phyloP scores from a whole-genome alignment of 2,797 vertebrate species.

The Hybognathus amarus region DNA sequence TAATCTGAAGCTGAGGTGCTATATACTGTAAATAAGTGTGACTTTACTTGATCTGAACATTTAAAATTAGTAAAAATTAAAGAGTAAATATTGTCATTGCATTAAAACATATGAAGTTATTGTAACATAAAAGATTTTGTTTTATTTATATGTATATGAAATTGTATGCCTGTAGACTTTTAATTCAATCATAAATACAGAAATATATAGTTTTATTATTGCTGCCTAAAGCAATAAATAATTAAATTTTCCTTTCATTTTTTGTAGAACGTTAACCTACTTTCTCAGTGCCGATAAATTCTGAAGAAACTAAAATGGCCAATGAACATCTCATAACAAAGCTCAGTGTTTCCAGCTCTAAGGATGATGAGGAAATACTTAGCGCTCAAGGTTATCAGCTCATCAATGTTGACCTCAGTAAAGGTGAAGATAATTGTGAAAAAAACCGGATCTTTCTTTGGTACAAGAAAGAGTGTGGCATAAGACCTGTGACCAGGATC shows the following conservation, averaged over 20 bases:
- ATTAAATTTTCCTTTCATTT: neutral
- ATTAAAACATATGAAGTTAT: neutral
- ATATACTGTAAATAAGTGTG: neutral
- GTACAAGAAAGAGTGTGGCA: slow-evolving; percentile 25
- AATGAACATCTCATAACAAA: slow-evolving; percentile 2
- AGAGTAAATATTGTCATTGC: neutral
- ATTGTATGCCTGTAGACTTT: neutral
- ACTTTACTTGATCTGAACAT: neutral
- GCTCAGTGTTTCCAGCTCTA: neutral
- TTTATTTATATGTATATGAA: neutral
- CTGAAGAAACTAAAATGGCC: slow-evolving; percentile 7
- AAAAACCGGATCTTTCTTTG: slow-evolving; percentile 12
- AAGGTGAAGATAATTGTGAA: neutral
- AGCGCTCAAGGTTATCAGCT: neutral
- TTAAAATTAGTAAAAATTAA: neutral
- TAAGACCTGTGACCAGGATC: slow-evolving; percentile 31
- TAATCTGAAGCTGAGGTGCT: neutral
- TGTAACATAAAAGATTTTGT: neutral
- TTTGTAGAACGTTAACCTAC: neutral
- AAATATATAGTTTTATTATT: neutral
- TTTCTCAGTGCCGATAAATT: neutral
- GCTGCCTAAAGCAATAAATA: neutral
- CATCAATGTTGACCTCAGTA: neutral
- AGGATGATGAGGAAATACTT: slow-evolving; percentile 4
- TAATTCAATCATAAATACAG: neutral